Base-by-base conservation (phyloP, 2,113 vertebrate genomes). In the Panthera tigris region DNA sequence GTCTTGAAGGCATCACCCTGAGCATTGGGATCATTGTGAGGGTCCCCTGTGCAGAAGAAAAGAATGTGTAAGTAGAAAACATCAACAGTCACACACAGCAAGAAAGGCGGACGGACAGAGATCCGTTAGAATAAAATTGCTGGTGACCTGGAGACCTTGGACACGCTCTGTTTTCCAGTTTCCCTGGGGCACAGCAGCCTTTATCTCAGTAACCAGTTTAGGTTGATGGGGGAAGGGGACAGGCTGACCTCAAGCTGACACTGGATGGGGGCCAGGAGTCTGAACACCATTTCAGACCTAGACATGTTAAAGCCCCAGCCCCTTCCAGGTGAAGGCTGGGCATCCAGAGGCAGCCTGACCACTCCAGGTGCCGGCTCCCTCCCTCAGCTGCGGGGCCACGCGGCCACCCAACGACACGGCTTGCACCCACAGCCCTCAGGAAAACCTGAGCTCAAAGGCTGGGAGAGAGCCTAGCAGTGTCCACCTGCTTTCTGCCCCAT, bases 1-100 rank as follows among this genome's bases (percentile, higher is more conserved):
- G 99, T 99, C 98, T 99, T 99, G 98, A 99, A 99, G 83, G 99
- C 99, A 96, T 99, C 99, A 1, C 99, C 99, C 98, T 99, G 99
- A 57, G 99, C 99, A 96, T 99, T 99, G 18, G 99, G 98, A 98
- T 99, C 99, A 82, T 99, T 99, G 97, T 99, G 99, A 55, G 99
- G 99, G 97, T 99, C 99, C 99, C 99, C 99, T 99, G 95, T 41
- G 23, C 55, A 50, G 21, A 92, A 93, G 31, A 94, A 79, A 95
- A 50, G 9, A 29, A 57, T 94, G 19, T 63, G 1, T 81, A 48
- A 93, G 23, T 3, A 68, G 18, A 65, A n/a, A 5, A 9, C n/a
- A 14, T 7, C 66, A n/a, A 52, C 0, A 23, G 9, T 33, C 48
- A 52, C 25, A 27, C 1, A 6, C 4, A 66, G 3, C 52, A 57